A percentile compares a stretch with the other conserved stretches of the same genome.
phyloP scores from a whole-genome alignment of 1,140 invertebrate species.

The Drosophila asahinai region DNA sequence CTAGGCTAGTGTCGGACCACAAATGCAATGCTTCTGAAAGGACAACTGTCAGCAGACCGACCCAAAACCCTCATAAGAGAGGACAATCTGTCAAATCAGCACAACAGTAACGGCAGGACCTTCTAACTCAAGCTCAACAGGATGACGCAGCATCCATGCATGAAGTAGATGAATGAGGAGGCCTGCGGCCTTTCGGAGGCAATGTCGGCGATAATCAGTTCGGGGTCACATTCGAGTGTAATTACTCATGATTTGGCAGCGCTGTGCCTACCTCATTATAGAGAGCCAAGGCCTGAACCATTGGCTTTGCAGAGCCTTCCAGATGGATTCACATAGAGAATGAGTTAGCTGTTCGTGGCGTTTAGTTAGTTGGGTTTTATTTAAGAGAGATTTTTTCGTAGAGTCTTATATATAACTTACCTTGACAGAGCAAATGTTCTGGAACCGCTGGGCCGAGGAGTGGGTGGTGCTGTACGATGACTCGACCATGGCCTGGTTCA shows the following conservation, averaged over 20 bases:
- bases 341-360: not conserved
- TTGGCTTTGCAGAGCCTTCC: not conserved
- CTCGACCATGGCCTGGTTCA: conserved; percentile 92
- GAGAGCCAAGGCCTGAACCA: conserved; percentile 6
- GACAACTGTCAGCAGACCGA: conserved; percentile 26
- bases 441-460: conserved; percentile 92
- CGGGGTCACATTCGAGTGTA: conserved; percentile 59
- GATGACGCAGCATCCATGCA: conserved; percentile 54
- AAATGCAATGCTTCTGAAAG: conserved; percentile 7
- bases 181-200: not conserved
- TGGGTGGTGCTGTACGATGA: conserved; percentile 93
- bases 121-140: conserved; percentile 33
- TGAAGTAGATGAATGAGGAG: conserved; percentile 26
- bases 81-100: conserved; percentile 71
- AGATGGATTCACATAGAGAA: not conserved
- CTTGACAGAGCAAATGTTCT: conserved; percentile 89
- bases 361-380: not conserved
- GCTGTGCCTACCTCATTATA: conserved; percentile 40
- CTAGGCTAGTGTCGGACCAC: not conserved
- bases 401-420: not conserved
- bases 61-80: not conserved
- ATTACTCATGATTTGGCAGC: conserved; percentile 55
- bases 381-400: not conserved
- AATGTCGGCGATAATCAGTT: conserved; percentile 40
- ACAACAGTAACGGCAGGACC: conserved; percentile 45